Evolutionary conservation across 2,888 invertebrate species (phyloP).

Genomic region (Sturmia bella): DNA sequence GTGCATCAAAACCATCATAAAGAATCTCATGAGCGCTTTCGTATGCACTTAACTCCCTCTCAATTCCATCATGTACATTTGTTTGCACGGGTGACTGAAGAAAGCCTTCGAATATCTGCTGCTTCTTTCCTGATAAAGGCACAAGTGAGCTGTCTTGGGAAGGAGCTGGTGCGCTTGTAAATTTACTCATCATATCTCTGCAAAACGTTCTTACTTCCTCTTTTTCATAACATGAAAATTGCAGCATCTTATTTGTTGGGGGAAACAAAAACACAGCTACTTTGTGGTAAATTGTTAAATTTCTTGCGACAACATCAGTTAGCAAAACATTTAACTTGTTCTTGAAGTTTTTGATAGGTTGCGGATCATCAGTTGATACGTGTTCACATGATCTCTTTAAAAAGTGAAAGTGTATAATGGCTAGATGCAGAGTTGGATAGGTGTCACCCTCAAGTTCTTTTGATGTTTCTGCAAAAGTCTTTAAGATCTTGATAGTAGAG

Average conservation of each 20-base stretch:
- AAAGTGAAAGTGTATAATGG: constrained; percentile 11
- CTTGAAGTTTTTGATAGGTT: constrained; percentile 7
- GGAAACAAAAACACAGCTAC: constrained; percentile 10
- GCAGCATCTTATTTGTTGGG: constrained; percentile 8
- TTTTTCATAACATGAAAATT: constrained; percentile 5
- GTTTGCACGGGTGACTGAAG: neutral
- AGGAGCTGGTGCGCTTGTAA: neutral
- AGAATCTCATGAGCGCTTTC: neutral
- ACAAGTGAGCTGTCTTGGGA: neutral
- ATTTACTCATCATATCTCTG: constrained; percentile 1
- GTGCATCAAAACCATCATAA: neutral
- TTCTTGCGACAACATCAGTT: neutral
- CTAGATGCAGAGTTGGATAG: constrained; percentile 19
- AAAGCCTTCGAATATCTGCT: constrained; percentile 6
- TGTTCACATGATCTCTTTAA: constrained; percentile 9
- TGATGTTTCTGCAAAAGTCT: constrained; percentile 7
- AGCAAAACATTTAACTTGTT: constrained; percentile 10
- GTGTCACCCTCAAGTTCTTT: constrained; percentile 14
- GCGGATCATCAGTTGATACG: neutral
- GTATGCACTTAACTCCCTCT: constrained; percentile 9
- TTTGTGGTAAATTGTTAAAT: constrained; percentile 12
- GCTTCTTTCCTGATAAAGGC: neutral
- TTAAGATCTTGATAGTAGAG: neutral
- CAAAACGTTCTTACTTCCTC: constrained; percentile 1
- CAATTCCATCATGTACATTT: constrained; percentile 1